Conservation (phyloP, 1,140 invertebrate species). For the Aplysia californica region DNA sequence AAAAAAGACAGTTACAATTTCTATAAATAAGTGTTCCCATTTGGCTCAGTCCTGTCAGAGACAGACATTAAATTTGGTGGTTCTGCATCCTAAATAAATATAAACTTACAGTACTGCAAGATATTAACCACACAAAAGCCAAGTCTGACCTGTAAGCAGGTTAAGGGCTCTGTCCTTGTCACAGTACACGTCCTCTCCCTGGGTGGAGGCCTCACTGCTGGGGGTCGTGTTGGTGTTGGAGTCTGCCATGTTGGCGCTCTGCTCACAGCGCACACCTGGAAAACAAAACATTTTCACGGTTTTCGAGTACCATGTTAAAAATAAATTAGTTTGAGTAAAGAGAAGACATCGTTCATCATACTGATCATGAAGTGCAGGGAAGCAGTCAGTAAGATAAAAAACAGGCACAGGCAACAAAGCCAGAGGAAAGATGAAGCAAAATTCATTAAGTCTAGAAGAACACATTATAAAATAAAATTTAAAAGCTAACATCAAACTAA, state of each 20-base stretch:
- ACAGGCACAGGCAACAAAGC: background rate
- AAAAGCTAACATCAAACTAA: no score
- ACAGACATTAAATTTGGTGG: no score
- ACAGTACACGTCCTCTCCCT: constrained; percentile 44
- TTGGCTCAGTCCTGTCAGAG: no score
- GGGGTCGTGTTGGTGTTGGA: constrained; percentile 1
- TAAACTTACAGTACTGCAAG: background rate
- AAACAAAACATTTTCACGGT: no score
- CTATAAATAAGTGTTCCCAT: background rate
- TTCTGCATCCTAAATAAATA: background rate
- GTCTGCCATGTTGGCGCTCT: background rate
- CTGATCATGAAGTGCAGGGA: background rate
- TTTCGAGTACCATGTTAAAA: background rate
- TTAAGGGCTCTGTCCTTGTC: constrained; percentile 53
- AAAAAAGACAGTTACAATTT: background rate
- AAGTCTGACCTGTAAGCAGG: constrained; percentile 52
- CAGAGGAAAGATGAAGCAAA: background rate
- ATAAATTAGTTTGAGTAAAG: background rate
- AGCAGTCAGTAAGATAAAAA: background rate
- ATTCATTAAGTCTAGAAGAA: no score
- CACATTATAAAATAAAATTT: no score
- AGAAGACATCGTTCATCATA: background rate
- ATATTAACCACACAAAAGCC: no score
- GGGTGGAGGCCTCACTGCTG: constrained; percentile 19
- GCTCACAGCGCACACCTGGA: no score